Base-by-base conservation (phyloP, 1,140 invertebrate species). In the Bombus cullumanus region DNA sequence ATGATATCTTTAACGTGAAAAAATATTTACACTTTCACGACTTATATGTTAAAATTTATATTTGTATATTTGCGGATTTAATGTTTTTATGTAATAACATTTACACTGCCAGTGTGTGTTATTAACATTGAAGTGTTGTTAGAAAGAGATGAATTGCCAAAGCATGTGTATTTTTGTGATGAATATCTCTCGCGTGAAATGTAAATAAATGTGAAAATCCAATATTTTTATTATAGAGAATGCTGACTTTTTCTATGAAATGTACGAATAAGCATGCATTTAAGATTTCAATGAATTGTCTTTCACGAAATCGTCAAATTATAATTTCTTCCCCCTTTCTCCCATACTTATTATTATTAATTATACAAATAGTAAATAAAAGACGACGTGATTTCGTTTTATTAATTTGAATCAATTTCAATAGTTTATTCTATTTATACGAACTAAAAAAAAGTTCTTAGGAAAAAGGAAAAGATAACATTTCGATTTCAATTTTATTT, bases 91-190 rank as follows among this genome's bases (percentile, higher is more conserved):
- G 64, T 69, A 64, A 43, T 37, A 47, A 13, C 34, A 57, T 64
- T 57, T 79, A 43, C 57, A 47, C n/a, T 18, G 31, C 37, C 15
- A 3, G 25, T 28, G 31, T 80, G 3, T 37, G 8, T 87, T 77
- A 39, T 77, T 84, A 66, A 81, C 57, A 69, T 81, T 47, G 59
- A 88, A 74, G 31, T 66, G 72, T 74, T 73, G 76, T 69, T 81
- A 86, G 41, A 73, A 86, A 85, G 28, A 81, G 34, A 76, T 25
- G 47, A 53, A n/a, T 85, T 84, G 66, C 86, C 86, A 91, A 92
- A 88, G 91, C 74, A 92, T 68, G 62, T 79, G 82, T 81, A 74
- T 81, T 79, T 84, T 66, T 73, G 2, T 89, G 80, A 89, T 87
- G 79, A 69, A 83, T 84, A 75, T 59, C 77, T 85, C 28, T 68